Conservation (phyloP, 2,113 vertebrate genomes). For the Thamnaconus septentrionalis region DNA sequence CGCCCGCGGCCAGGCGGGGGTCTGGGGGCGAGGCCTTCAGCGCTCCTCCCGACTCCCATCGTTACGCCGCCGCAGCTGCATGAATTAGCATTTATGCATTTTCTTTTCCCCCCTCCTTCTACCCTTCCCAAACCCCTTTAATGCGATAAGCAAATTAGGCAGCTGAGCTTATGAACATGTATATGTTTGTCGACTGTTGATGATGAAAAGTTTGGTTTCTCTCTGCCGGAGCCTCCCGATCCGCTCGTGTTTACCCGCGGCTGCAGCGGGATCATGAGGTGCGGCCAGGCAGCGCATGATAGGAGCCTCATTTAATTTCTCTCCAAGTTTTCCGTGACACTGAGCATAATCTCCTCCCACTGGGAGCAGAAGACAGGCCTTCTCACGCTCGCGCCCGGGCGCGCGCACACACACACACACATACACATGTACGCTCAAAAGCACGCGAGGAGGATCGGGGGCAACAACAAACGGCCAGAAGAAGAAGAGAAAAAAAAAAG, state of each 20-base stretch:
- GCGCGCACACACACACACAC: background rate
- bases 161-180: slow-evolving; percentile 14
- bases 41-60: slow-evolving; percentile 24
- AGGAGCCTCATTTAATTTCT: slow-evolving; percentile 58
- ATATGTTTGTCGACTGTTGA: slow-evolving; percentile 14
- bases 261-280: slow-evolving; percentile 33
- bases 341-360: slow-evolving; percentile 63
- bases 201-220: background rate
- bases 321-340: slow-evolving; percentile 66
- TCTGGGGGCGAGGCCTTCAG: slow-evolving; percentile 20
- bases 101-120: background rate
- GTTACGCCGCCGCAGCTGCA: slow-evolving; percentile 41
- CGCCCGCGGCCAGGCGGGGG: slow-evolving; percentile 40
- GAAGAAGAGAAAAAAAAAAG: slow-evolving; percentile 19
- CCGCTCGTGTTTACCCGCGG: slow-evolving; percentile 17
- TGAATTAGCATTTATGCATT: slow-evolving; percentile 54
- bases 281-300: slow-evolving; percentile 48
- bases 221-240: too few species aligned
- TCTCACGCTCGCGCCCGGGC: slow-evolving; percentile 8
- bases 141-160: slow-evolving; percentile 23
- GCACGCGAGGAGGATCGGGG: slow-evolving; percentile 19
- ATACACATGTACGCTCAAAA: background rate
- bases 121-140: background rate
- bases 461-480: slow-evolving; percentile 45
- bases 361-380: slow-evolving; percentile 40